Base-by-base conservation (phyloP, 2,797 vertebrate genomes). In the Thunnus albacares region DNA sequence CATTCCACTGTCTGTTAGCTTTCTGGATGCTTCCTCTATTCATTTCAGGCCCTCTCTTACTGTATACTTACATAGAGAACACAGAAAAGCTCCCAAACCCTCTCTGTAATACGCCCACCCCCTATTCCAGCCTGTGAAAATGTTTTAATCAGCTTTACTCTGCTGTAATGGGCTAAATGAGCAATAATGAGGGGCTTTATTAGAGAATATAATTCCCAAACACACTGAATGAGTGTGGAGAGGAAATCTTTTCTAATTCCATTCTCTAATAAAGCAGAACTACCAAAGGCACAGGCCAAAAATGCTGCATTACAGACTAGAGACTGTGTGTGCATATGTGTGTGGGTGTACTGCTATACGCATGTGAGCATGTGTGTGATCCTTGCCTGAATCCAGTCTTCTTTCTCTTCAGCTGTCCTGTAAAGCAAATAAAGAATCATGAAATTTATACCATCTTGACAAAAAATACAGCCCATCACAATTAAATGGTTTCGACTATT, bases 321-420 rank as follows among this genome's bases (percentile, higher is more conserved):
- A 79, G 41, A 67, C 26, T 59, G 65, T 20, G 45, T 33, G 22
- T 51, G 30, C 52, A 20, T 68, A 9, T 79, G 38, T 69, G 65
- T 52, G 62, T 80, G 67, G 5, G n/a, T 52, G 57, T 17, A 18
- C 17, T 47, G 45, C 17, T 18, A 47, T 51, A 8, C 6, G 47
- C 18, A 20, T 18, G 55, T 2, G 1, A 22, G 41, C 20, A 13
- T 55, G 45, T 56, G 71, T 45, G 71, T 68, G 57, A 80, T 67
- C 49, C 90, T 96, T 89, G 96, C 98, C 96, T 97, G 96, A 88
- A 99, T 97, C 98, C 98, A 99, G 52, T 97, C 97, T 89, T 96
- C 96, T 86, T 98, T 98, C 90, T 99, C 98, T 53, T 99, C 98
- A 80, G 98, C 97, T 2, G 97, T 97, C 93, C 98, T 99, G 84